Percentiles rank a stretch among this genome's conserved stretches.
Evolutionary conservation across 2,113 vertebrate species (phyloP).

Genomic region (Rhombomys opimus): DNA sequence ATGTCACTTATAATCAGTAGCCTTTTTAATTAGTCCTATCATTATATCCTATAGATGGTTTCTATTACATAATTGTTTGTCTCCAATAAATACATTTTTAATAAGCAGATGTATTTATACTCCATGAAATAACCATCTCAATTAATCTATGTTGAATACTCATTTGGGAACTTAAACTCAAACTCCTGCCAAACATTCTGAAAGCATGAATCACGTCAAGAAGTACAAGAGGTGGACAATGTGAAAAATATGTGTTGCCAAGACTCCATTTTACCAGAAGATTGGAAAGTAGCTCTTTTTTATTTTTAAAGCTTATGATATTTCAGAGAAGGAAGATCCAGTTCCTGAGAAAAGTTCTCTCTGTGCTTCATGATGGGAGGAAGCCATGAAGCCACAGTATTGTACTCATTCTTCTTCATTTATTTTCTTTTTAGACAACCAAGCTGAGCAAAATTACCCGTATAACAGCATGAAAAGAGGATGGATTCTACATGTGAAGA

Average conservation of each 20-base stretch:
- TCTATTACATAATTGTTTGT: slow-evolving; percentile 81
- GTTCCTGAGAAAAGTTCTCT: neutral
- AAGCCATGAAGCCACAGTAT: neutral
- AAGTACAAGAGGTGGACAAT: slow-evolving; percentile 50
- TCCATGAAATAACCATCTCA: slow-evolving; percentile 79
- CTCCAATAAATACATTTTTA: slow-evolving; percentile 83
- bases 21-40: slow-evolving; percentile 77
- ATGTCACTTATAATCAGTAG: slow-evolving; percentile 82
- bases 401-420: slow-evolving; percentile 25
- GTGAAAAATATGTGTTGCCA: neutral
- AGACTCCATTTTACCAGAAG: slow-evolving; percentile 34
- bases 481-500: neutral
- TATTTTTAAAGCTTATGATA: neutral
- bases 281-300: neutral
- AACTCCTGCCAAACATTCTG: slow-evolving; percentile 78
- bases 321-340: slow-evolving; percentile 24
- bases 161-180: slow-evolving; percentile 76
- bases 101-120: slow-evolving; percentile 81
- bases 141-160: slow-evolving; percentile 82
- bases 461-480: slow-evolving; percentile 18
- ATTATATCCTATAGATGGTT: slow-evolving; percentile 75
- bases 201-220: slow-evolving; percentile 72
- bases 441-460: slow-evolving; percentile 51
- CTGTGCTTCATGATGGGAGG: neutral
- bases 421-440: neutral